phyloP scores from a whole-genome alignment of 2,888 invertebrate species.

The Operophtera brumata region DNA sequence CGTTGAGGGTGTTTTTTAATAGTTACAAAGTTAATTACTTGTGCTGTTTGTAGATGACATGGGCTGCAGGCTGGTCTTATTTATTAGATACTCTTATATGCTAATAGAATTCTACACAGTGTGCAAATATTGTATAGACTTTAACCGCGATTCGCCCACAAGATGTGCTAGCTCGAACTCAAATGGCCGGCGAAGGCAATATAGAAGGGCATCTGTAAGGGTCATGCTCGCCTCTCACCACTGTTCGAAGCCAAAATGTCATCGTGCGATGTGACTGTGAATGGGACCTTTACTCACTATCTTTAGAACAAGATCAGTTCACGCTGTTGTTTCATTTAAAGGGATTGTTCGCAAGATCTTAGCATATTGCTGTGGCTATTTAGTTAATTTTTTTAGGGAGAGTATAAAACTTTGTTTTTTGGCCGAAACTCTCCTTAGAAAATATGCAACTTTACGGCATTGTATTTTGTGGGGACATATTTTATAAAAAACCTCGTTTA shows the following conservation, averaged over 20 bases:
- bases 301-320: constrained; percentile 30
- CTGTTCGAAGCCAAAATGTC: constrained; percentile 56
- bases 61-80: no score
- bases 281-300: constrained; percentile 27
- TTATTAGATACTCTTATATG: no score
- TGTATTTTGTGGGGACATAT: no score
- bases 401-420: constrained; percentile 2
- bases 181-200: constrained; percentile 10
- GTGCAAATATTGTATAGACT: no score
- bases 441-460: no score
- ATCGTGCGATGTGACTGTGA: constrained; percentile 46
- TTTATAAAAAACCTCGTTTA: no score
- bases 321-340: constrained; percentile 18
- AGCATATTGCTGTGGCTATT: constrained; percentile 5
- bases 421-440: no score
- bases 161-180: constrained; percentile 2
- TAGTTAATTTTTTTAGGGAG: constrained; percentile 11
- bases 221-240: constrained; percentile 57
- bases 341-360: constrained; percentile 17
- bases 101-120: no score
- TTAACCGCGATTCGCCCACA: background rate
- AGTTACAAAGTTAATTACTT: no score
- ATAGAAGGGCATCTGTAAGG: constrained; percentile 48
- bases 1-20: no score
- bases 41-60: no score